These are phyloP conservation scores for Acanthornis magna DNA, from an alignment of 2,797 vertebrate species.

Conservation along the genomic window DNA sequence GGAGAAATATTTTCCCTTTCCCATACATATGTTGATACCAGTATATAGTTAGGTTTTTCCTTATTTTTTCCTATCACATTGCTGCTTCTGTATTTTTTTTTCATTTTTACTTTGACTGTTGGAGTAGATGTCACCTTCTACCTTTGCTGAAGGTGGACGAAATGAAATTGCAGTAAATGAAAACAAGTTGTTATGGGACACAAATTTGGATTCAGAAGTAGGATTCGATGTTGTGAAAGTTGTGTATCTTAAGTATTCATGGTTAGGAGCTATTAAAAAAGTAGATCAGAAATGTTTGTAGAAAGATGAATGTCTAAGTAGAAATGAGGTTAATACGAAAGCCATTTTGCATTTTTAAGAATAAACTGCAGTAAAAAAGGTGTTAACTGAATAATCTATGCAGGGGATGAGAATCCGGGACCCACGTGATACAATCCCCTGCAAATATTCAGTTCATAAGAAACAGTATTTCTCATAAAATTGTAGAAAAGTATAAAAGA, in stretches of 20 bases:
- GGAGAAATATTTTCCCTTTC: background rate
- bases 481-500: background rate
- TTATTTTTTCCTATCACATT: background rate
- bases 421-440: background rate
- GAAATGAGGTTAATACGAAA: background rate
- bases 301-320: background rate
- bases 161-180: background rate
- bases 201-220: background rate
- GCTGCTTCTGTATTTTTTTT: background rate
- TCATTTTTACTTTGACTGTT: background rate
- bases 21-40: background rate
- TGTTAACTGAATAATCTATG: background rate
- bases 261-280: background rate
- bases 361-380: background rate
- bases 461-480: background rate
- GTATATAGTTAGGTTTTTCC: background rate
- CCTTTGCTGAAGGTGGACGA: background rate
- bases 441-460: background rate
- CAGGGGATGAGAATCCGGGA: background rate
- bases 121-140: background rate
- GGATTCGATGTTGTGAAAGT: background rate
- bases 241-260: background rate
- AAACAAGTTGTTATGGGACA: background rate
- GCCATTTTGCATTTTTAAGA: background rate
- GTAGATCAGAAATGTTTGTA: background rate